Conservation (phyloP, 2,113 vertebrate species). For the Promerops cafer region DNA sequence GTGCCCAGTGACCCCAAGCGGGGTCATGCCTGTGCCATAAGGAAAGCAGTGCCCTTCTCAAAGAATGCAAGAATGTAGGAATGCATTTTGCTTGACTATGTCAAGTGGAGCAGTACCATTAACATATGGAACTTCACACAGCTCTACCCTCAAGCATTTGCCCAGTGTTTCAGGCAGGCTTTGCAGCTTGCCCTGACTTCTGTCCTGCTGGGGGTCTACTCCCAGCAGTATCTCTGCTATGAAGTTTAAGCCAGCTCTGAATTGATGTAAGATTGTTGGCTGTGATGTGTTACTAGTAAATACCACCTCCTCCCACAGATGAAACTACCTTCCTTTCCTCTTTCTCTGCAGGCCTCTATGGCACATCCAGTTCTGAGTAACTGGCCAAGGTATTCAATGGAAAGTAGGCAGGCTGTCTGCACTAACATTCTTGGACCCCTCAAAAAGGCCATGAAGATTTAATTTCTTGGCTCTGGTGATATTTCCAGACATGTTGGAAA, state of each 20-base stretch:
- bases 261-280: neutral
- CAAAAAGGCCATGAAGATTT: slow-evolving; percentile 47
- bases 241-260: neutral
- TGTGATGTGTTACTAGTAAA: neutral
- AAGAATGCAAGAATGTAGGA: neutral
- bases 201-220: neutral
- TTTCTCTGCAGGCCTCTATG: slow-evolving; percentile 22
- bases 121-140: neutral
- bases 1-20: neutral
- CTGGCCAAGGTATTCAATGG: slow-evolving; percentile 44
- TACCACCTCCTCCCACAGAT: neutral
- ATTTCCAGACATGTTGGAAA: slow-evolving; percentile 25
- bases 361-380: slow-evolving; percentile 45
- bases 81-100: neutral
- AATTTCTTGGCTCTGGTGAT: slow-evolving; percentile 53
- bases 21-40: neutral
- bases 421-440: slow-evolving; percentile 55
- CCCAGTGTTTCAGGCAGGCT: neutral
- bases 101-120: neutral
- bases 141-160: neutral
- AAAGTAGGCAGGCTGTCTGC: slow-evolving; percentile 55
- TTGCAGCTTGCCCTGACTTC: neutral
- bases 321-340: neutral
- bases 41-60: neutral
- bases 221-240: neutral